These are phyloP conservation scores for Eretmochelys imbricata DNA, from an alignment of 2,113 vertebrate genomes.

Conservation along the genomic window DNA sequence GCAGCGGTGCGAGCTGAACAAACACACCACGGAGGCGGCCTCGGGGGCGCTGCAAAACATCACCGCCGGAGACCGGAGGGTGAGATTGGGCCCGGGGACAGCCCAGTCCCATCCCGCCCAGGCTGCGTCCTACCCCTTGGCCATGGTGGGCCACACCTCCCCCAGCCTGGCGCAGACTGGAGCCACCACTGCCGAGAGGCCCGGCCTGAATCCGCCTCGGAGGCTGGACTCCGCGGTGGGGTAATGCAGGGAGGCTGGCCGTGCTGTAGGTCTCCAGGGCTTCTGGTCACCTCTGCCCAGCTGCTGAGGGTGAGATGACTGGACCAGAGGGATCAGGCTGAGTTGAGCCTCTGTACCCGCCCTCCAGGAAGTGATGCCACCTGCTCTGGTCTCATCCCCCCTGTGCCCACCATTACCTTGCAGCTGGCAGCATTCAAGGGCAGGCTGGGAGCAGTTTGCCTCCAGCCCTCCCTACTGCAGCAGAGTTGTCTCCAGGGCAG, in stretches of 20 bases:
- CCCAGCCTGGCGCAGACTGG: fast-evolving
- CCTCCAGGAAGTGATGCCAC: not conserved
- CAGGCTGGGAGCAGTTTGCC: not conserved
- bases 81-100: slow-evolving; percentile 9
- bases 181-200: not conserved
- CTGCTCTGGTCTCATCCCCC: not conserved
- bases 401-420: not conserved
- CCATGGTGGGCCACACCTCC: not conserved
- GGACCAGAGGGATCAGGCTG: not conserved
- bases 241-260: not conserved
- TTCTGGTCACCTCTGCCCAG: not conserved
- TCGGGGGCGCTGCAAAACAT: slow-evolving; percentile 94
- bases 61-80: slow-evolving; percentile 91
- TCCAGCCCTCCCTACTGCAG: not conserved
- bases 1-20: slow-evolving; percentile 85
- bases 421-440: not conserved
- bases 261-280: not conserved
- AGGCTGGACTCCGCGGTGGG: no score
- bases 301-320: fast-evolving
- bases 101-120: not conserved
- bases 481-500: not conserved
- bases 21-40: slow-evolving; percentile 86
- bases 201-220: not conserved
- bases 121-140: fast-evolving
- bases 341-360: not conserved